phyloP scores from a whole-genome alignment of 1,140 invertebrate species.

The Ericerus pela region DNA sequence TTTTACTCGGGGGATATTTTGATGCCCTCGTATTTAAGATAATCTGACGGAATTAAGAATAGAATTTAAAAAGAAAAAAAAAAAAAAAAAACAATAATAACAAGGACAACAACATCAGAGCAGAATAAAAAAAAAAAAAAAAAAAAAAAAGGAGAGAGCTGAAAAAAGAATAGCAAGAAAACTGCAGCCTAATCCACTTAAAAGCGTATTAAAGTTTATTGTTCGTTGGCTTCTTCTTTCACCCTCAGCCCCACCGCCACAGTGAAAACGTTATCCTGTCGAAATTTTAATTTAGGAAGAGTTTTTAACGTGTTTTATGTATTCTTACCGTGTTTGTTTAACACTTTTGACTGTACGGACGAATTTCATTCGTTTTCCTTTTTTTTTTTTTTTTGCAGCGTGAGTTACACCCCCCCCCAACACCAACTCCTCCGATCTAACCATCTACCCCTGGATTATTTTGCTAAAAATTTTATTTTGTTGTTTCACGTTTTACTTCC shows the following conservation, averaged over 20 bases:
- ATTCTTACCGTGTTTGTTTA: neutral
- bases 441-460: neutral
- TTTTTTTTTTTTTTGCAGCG: neutral
- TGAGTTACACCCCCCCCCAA: neutral
- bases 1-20: too few relatives aligned
- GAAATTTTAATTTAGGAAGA: neutral
- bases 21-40: too few relatives aligned
- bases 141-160: too few relatives aligned
- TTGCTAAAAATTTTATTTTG: neutral
- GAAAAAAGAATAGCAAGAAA: too few relatives aligned
- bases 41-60: too few relatives aligned
- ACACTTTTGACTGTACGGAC: neutral
- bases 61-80: too few relatives aligned
- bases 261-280: neutral
- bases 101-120: too few relatives aligned
- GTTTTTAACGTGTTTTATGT: neutral
- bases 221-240: too few relatives aligned
- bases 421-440: neutral
- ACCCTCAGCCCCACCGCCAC: neutral
- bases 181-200: neutral
- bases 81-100: too few relatives aligned
- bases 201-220: neutral
- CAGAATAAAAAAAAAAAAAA: too few relatives aligned
- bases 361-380: neutral
- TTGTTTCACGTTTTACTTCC: neutral